Evolutionary conservation across 2,113 vertebrate species (phyloP), one percentile per base, ranked within the genome.

Genomic region (Melanostigma gelatinosum): DNA sequence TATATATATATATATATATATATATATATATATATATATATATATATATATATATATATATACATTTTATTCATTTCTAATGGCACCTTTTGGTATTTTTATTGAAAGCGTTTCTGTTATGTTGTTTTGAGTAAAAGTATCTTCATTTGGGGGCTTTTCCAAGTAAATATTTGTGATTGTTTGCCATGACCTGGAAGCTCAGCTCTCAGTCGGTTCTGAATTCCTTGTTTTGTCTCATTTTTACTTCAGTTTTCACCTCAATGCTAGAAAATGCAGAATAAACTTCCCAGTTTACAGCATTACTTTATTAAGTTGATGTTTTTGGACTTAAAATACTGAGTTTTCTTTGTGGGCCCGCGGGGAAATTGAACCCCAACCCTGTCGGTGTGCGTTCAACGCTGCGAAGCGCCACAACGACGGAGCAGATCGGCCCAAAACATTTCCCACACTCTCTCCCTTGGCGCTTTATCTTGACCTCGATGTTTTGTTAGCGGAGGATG

Each of bases 341-440:
- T 38, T 78, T 72, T 66, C n/a, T 4, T 12, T 44, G 42, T 4
- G 0, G 57, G 22, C 24, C 74, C 42, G 3, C 9, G 65, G 83
- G 72, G 77, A 86, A 86, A 80, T 80, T 68, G 68, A 83, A 48
- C 29, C 11, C 10, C 36, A 48, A 34, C 8, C 10, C 36, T 0
- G 0, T 24, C 44, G 11, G 27, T 72, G 42, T 71, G 8, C 54
- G 79, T 75, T 72, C 32, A 22, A 77, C n/a, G n/a, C 73, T 42
- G 32, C 36, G 50, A 58, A 78, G 29, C 42, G 62, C n/a, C 61
- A 50, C 60, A 72, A 71, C 80, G 60, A 66, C 46, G 6, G 11
- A 66, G 20, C 32, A 34, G 32, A 65, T 46, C 12, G 24, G 48
- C 12, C 67, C 86, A n/a, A 62, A 81, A 79, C 64, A 66, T 20